Conservation (phyloP, 2,113 vertebrate genomes). For the Nymphicus hollandicus region DNA sequence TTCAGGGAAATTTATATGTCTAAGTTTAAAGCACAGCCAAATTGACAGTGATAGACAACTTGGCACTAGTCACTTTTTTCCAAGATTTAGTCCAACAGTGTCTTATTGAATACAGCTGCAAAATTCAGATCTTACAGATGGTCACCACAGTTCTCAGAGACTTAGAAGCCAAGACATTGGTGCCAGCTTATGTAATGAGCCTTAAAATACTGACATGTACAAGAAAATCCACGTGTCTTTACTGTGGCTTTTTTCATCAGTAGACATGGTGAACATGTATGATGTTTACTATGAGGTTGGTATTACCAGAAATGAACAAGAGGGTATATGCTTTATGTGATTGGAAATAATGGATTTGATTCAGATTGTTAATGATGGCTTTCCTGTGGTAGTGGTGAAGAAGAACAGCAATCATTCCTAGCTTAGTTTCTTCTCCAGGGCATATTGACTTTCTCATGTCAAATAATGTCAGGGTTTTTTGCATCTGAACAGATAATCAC, state of each 20-base stretch:
- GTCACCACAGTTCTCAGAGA: conserved; percentile 5
- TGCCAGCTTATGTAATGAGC: conserved; percentile 47
- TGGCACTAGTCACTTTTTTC: conserved; percentile 50
- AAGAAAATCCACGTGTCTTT: not conserved
- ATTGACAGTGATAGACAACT: conserved; percentile 35
- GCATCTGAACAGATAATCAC: not conserved
- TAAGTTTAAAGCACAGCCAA: conserved; percentile 41
- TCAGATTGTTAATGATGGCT: not conserved
- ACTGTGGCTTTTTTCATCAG: not conserved
- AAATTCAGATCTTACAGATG: conserved; percentile 47
- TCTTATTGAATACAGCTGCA: conserved; percentile 66
- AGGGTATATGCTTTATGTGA: not conserved
- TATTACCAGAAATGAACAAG: not conserved
- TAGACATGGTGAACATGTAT: not conserved
- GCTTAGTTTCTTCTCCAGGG: not conserved
- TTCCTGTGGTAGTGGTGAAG: not conserved
- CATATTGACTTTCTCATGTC: not conserved
- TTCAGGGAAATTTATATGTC: conserved; percentile 46
- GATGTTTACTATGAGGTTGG: not conserved
- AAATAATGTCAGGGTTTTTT: not conserved
- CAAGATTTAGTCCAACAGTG: conserved; percentile 48
- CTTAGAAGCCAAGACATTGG: not conserved
- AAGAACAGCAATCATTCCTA: not conserved
- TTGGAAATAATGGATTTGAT: not conserved
- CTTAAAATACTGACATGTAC: not conserved